A percentile compares a stretch with the other conserved stretches of the same genome.
Evolutionary conservation across 2,888 invertebrate species (phyloP).

Genomic region (Penaeus monodon): DNA sequence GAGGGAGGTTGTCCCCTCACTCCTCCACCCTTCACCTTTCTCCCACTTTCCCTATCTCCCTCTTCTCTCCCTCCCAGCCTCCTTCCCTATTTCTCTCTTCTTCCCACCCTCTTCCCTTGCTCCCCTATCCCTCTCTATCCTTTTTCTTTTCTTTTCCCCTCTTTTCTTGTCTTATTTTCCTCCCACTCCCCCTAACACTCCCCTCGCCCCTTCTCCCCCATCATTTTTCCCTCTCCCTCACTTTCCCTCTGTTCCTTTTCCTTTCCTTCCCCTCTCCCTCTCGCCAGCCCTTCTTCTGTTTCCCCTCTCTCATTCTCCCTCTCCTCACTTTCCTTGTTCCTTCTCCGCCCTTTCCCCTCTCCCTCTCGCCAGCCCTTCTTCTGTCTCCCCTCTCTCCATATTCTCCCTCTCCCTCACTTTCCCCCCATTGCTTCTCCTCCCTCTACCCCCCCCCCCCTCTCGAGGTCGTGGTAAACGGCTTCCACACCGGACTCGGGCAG

Average conservation of each 20-base stretch:
- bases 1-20: too few species aligned
- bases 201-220: neutral
- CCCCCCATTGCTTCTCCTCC: too few species aligned
- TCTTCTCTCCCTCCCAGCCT: too few species aligned
- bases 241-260: neutral
- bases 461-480: neutral
- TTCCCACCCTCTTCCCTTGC: too few species aligned
- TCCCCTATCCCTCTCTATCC: neutral
- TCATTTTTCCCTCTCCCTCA: neutral
- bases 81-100: too few species aligned
- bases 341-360: neutral
- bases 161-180: slow-evolving; percentile 3
- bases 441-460: neutral
- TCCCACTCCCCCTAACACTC: too few species aligned
- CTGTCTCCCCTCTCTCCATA: neutral
- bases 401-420: neutral
- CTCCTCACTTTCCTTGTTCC: neutral
- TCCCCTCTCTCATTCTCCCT: neutral
- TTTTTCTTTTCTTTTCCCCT: neutral
- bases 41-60: too few species aligned
- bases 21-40: too few species aligned
- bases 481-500: too few species aligned
- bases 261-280: too few species aligned
- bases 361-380: neutral
- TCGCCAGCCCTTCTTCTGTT: neutral